These are phyloP conservation scores for Rotaria socialis DNA, from an alignment of 2,888 invertebrate species.

Conservation along the genomic window DNA sequence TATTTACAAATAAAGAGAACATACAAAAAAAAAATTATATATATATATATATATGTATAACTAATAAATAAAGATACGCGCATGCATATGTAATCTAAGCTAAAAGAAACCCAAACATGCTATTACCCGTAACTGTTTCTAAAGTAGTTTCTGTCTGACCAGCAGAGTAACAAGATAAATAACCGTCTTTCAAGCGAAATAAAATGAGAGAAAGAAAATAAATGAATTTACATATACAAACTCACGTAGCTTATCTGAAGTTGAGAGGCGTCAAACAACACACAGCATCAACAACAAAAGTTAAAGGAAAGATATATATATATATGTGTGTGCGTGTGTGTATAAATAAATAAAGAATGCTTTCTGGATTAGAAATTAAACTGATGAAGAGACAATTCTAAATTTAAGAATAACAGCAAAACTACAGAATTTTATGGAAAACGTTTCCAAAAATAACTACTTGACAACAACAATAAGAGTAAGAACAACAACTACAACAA, in stretches of 20 bases:
- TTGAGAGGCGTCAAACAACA: background rate
- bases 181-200: background rate
- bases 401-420: background rate
- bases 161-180: background rate
- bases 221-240: background rate
- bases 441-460: background rate
- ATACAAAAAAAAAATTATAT: background rate
- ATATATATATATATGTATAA: too few species aligned
- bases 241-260: background rate
- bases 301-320: background rate
- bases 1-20: background rate
- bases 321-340: background rate
- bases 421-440: conserved; percentile 15
- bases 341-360: background rate
- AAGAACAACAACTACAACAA: background rate
- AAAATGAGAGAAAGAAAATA: background rate
- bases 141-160: background rate
- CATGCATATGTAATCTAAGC: background rate
- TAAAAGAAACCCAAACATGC: background rate
- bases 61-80: background rate
- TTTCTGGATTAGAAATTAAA: background rate
- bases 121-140: background rate
- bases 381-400: background rate
- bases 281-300: background rate
- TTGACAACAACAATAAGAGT: background rate